Percentiles rank a stretch among this genome's conserved stretches.
phyloP scores from a whole-genome alignment of 2,797 vertebrate genomes.

The Tenualosa thibaudeaui region DNA sequence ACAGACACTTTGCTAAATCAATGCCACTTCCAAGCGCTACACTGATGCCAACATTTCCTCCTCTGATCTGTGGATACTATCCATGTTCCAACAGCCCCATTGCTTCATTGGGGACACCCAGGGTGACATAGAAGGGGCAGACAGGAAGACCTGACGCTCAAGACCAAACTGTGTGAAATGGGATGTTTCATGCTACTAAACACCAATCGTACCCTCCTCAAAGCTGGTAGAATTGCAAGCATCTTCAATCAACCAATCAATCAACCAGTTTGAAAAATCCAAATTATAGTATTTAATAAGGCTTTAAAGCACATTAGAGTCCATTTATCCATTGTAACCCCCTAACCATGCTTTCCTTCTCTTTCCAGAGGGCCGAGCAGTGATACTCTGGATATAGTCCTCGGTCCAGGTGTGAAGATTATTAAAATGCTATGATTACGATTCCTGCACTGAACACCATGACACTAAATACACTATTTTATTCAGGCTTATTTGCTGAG shows the following conservation, averaged over 20 bases:
- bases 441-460: background rate
- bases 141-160: background rate
- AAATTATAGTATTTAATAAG: no score
- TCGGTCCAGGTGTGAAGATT: background rate
- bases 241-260: background rate
- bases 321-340: background rate
- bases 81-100: background rate
- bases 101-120: background rate
- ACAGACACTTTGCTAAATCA: background rate
- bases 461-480: background rate
- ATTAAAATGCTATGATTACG: background rate
- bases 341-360: background rate
- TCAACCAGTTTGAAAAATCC: no score
- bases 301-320: background rate
- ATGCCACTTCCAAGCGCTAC: background rate
- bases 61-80: background rate
- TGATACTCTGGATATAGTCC: background rate
- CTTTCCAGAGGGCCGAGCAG: background rate
- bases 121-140: background rate
- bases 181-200: slow-evolving; percentile 21
- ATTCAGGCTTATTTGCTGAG: no score
- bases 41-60: background rate
- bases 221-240: background rate
- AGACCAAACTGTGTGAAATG: slow-evolving; percentile 21
- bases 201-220: background rate